Conservation (phyloP, 2,888 invertebrate species). For the Amiota minor region DNA sequence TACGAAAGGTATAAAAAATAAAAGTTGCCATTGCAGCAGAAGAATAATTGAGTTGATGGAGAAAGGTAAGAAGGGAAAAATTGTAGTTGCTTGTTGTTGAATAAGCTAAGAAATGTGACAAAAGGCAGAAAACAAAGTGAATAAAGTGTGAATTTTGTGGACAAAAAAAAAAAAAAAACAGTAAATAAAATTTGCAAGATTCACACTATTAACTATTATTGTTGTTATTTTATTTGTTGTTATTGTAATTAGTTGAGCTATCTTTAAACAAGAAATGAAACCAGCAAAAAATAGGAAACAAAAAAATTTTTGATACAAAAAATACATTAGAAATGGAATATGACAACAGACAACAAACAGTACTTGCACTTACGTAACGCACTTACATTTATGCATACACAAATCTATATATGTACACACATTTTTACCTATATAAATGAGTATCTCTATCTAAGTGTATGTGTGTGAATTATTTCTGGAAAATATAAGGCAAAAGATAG, state of each 20-base stretch:
- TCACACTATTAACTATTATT: constrained; percentile 4
- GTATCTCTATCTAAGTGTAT: constrained; percentile 11
- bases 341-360: constrained; percentile 1
- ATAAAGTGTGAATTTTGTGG: constrained; percentile 22
- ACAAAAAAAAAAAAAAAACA: background rate
- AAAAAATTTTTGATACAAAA: background rate
- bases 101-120: background rate
- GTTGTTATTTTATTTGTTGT: background rate
- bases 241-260: background rate
- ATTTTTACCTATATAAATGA: constrained; percentile 12
- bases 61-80: background rate
- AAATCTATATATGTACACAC: constrained; percentile 15
- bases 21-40: background rate
- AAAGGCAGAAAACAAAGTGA: background rate
- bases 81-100: too few relatives aligned
- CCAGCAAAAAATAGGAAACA: background rate
- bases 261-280: background rate
- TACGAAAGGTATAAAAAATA: too few relatives aligned
- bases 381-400: constrained; percentile 22
- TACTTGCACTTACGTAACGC: constrained; percentile 14
- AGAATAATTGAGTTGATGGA: background rate
- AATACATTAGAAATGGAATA: background rate
- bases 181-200: constrained; percentile 20
- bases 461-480: background rate
- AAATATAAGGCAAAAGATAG: constrained; percentile 1